Base-by-base conservation (phyloP, 2,797 vertebrate species). In the Mustela erminea region DNA sequence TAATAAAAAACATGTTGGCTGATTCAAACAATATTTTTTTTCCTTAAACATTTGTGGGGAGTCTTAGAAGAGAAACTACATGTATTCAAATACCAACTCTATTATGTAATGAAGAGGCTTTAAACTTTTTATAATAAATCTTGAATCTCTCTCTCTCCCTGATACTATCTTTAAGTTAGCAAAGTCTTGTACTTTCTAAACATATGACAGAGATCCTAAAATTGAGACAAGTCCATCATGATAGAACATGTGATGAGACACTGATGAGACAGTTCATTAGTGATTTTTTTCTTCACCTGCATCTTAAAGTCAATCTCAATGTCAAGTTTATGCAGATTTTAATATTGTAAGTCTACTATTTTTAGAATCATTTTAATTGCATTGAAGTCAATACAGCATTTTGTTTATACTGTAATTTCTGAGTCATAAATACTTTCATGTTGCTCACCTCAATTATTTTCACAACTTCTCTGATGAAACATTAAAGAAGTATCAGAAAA, bases 401-500 rank as follows among this genome's bases (percentile, higher is more conserved):
- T 43, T 64, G 32, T 68, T 82, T 75, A 66, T n/a, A 87, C 27
- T 64, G 7, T n/a, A 64, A 90, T 70, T 89, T 64, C 23, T 52
- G 54, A 93, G 46, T 90, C 17, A 49, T 35, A 52, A 74, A n/a
- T n/a, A 52, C 32, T 82, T 88, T 81, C 77, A 72, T 35, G 7
- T 41, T 52, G 25, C 52, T 94, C 52, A 82, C 10, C 25, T 83
- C 43, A 81, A 56, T 82, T 58, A 88, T 92, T 62, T 89, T 54
- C 60, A 94, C 43, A 81, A 88, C 60, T 94, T 86, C 23, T 94
- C 35, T 66, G 35, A 35, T 77, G n/a, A 70, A 90, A 96, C 60
- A 56, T 68, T 60, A 77, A 68, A 72, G n/a, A 32, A 85, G 27
- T 77, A 77, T 43, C 11, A 83, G n/a, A 91, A 70, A 49, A 93